Evolutionary conservation across 2,113 vertebrate species (phyloP), one percentile per base, ranked within the genome.

Genomic region (Syrmaticus mikado): DNA sequence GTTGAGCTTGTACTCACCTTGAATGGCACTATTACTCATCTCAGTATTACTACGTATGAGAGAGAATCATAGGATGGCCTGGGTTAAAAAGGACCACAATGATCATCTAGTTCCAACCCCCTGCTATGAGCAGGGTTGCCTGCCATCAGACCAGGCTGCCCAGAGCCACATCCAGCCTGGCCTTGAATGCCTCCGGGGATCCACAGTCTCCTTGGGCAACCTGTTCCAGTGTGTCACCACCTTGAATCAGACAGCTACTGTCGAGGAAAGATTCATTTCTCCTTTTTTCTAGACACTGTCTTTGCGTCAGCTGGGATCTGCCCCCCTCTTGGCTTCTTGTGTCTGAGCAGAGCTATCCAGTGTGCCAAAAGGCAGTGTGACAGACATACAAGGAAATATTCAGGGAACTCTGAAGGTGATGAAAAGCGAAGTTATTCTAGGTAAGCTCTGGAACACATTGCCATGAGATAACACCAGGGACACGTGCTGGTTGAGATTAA

Each of bases 391-490:
- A 84, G 91, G 79, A 87, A 93, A 88, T 85, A 90, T 83, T 85
- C 87, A 86, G 76, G 61, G 79, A 85, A 92, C 79, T 92, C 15
- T 46, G 36, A 88, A 92, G 87, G 95, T 85, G 95, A 67, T 92
- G 89, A 95, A 95, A 97, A 94, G 82, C 17, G n/a, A 67, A 90
- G 68, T 87, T 94, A 71, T 93, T 93, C 68, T 91, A 90, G 89
- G 94, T 89, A 91, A 95, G 61, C 95, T 94, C 60, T 94, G 87
- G 85, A 94, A 55, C 68, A 73, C 61, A 77, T 68, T 75, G 75
- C 83, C 73, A 32, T 80, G 89, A 92, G 93, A 83, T 94, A 95
- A 90, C 73, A 87, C 46, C n/a, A 84, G 73, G 87, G 78, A 60
- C 84, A 90, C 43, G 17, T 81, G 94, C 68, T 90, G 82, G 52